Conservation (phyloP, 2,797 vertebrate species). For the Rhadinocentrus ornatus region DNA sequence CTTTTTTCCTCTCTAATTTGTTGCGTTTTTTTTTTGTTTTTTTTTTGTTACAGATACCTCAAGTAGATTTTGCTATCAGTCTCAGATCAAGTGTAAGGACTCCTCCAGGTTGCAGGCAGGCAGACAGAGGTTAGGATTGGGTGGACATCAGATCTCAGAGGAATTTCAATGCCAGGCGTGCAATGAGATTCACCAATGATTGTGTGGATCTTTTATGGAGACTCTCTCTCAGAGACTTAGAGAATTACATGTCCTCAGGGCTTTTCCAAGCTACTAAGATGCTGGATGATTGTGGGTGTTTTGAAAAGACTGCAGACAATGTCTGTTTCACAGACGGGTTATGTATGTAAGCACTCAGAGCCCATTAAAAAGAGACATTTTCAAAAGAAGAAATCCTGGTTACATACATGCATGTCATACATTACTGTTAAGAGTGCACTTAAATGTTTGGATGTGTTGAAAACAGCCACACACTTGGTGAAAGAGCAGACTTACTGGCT, state of each 20-base stretch:
- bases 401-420: conserved; percentile 34
- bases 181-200: conserved; percentile 66
- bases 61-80: conserved; percentile 57
- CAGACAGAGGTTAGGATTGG: conserved; percentile 45
- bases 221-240: conserved; percentile 40
- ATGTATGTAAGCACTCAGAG: conserved; percentile 31
- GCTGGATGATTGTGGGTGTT: conserved; percentile 63
- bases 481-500: not conserved
- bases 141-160: conserved; percentile 66
- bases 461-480: not conserved
- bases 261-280: conserved; percentile 62
- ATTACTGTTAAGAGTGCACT: conserved; percentile 5
- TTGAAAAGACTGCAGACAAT: conserved; percentile 66
- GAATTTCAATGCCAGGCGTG: conserved; percentile 64
- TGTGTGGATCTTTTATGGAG: conserved; percentile 60
- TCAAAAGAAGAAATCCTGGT: conserved; percentile 26
- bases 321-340: conserved; percentile 44
- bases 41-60: conserved; percentile 57
- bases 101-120: conserved; percentile 49
- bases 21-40: conserved; percentile 54
- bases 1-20: conserved; percentile 11
- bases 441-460: conserved; percentile 25
- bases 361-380: conserved; percentile 34
- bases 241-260: conserved; percentile 64
- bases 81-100: conserved; percentile 55